These are phyloP conservation scores for Scaptodrosophila latifasciaeformis DNA, from an alignment of 2,888 invertebrate genomes.

Conservation along the genomic window DNA sequence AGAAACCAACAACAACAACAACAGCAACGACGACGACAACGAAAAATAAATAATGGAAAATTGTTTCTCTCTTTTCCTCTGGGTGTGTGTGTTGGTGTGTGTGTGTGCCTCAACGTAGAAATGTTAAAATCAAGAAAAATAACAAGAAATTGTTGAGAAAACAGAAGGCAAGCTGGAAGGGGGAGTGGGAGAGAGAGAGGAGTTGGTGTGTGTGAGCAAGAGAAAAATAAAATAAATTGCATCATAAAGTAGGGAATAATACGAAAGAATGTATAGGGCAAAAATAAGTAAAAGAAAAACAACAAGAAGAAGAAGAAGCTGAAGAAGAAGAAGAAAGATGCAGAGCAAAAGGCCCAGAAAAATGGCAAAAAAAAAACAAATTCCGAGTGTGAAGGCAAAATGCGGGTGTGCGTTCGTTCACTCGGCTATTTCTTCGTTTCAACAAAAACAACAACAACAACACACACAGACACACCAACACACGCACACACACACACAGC, in stretches of 20 bases:
- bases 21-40: conserved; percentile 13
- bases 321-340: neutral
- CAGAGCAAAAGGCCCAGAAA: conserved; percentile 1
- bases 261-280: no score
- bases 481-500: conserved; percentile 15
- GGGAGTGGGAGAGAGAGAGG: conserved; percentile 37
- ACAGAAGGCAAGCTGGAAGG: conserved; percentile 14
- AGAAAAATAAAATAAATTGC: conserved; percentile 63
- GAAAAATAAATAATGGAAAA: conserved; percentile 67
- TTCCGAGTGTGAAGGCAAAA: conserved; percentile 2
- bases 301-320: neutral
- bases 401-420: no score
- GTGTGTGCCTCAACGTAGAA: conserved; percentile 19
- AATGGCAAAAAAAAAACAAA: conserved; percentile 1
- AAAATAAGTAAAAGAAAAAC: conserved; percentile 3
- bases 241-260: conserved; percentile 57
- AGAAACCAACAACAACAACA: neutral
- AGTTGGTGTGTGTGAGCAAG: conserved; percentile 1
- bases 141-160: conserved; percentile 63
- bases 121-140: conserved; percentile 46
- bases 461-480: conserved; percentile 11
- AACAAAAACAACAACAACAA: conserved; percentile 26
- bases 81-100: conserved; percentile 3
- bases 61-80: conserved; percentile 58
- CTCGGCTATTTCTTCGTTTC: no score